These are phyloP conservation scores for Alethe castanea DNA, from an alignment of 2,113 vertebrate genomes.

Conservation along the genomic window DNA sequence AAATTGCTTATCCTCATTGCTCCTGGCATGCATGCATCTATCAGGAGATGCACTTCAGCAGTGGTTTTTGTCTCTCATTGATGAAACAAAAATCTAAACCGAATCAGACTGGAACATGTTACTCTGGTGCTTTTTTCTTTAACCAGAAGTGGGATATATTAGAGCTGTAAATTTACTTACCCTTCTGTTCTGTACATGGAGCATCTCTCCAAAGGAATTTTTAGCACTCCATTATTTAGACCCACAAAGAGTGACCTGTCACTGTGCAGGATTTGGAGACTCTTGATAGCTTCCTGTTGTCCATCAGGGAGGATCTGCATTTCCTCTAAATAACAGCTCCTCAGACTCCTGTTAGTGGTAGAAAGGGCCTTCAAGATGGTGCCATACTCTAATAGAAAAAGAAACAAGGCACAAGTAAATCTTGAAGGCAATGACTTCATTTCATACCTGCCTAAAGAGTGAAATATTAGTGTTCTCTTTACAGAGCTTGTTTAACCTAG, in stretches of 20 bases:
- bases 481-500: neutral
- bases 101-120: neutral
- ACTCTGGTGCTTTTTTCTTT: conserved; percentile 16
- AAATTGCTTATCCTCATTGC: neutral
- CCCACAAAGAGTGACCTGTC: conserved; percentile 93
- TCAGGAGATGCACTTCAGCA: neutral
- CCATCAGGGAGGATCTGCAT: conserved; percentile 88
- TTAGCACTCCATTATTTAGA: conserved; percentile 85
- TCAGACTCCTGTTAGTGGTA: conserved; percentile 87
- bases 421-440: neutral
- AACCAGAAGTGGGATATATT: neutral
- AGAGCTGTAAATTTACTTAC: conserved; percentile 75
- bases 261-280: conserved; percentile 93
- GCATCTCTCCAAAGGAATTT: conserved; percentile 93
- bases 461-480: neutral
- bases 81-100: conserved; percentile 12
- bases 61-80: neutral
- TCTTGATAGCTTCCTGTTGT: conserved; percentile 86
- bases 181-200: conserved; percentile 84
- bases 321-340: conserved; percentile 95
- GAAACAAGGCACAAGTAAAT: conserved; percentile 45
- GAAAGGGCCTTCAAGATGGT: conserved; percentile 95
- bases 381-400: conserved; percentile 83
- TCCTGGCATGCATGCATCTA: neutral
- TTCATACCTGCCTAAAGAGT: neutral